Evolutionary conservation across 2,888 invertebrate genomes (phyloP), one percentile per base, ranked within the genome.

Genomic region (Nemapogon koenigi): DNA sequence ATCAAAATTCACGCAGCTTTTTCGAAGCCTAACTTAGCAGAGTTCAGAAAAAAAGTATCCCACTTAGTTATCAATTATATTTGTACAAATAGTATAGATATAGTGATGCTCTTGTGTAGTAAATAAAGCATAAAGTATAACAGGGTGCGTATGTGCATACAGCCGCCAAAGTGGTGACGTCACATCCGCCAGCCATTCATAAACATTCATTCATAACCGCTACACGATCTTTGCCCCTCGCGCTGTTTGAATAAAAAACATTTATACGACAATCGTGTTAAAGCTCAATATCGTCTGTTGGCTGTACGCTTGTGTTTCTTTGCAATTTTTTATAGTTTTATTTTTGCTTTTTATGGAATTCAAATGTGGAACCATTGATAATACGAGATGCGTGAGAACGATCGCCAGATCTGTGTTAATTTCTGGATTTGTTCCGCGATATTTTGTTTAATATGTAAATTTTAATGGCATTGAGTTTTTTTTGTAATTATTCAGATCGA

Each of bases 101-200:
- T n/a, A n/a, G n/a, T n/a, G n/a, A n/a, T n/a, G n/a, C n/a, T n/a
- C n/a, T n/a, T n/a, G n/a, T n/a, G n/a, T n/a, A n/a, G n/a, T n/a
- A n/a, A n/a, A n/a, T n/a, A n/a, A n/a, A n/a, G n/a, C n/a, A n/a
- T n/a, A n/a, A n/a, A n/a, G n/a, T n/a, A n/a, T n/a, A 29, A 30
- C 14, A 16, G 57, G 59, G 57, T 62, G 66, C 64, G 63, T 58
- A 58, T 53, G 58, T 59, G 63, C 59, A 41, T 46, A 40, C 62
- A 59, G 45, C 49, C 43, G 43, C 45, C 54, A 47, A 45, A 45
- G 36, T 39, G 41, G 47, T 67, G 59, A 68, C 59, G 70, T 69
- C 69, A 71, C 53, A 53, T 64, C 64, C 69, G 61, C 53, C 50
- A 49, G 53, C 61, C 64, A 69, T 68, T 69, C 64, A 61, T 51